Evolutionary conservation across 2,113 vertebrate species (phyloP), one percentile per base, ranked within the genome.

Genomic region (Microcebus jonahi): DNA sequence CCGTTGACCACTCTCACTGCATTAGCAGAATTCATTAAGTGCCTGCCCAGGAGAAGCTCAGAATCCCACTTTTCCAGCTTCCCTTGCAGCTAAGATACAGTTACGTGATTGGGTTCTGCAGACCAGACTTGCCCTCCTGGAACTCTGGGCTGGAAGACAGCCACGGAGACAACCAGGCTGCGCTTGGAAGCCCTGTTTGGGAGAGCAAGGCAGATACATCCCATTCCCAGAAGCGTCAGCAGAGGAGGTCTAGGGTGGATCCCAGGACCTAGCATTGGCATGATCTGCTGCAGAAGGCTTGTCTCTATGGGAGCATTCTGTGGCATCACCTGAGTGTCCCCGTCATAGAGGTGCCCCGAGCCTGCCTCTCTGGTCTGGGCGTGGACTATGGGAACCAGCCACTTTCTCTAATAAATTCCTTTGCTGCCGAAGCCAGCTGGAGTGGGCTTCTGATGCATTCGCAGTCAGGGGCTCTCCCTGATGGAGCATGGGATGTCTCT

Each of bases 341-440:
- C 17, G 15, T 42, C 0, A 0, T 17, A 17, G 36, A 31, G 15
- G 8, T 12, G 17, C 36, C 55, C 36, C 15, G 1, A 42, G 15
- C 80, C 14, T 83, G 59, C 36, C 27, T 31, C 10, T 63, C 80
- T 42, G 23, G 79, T 55, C 53, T 50, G 45, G 11, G 15, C 34
- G 31, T 50, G 20, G 75, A 48, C 42, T 75, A 0, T 48, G 73
- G 42, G 80, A 63, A 31, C 27, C 36, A 61, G 25, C 15, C 6
- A 45, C 36, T 31, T 63, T 39, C 27, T 20, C 39, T 42, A 31
- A 42, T 20, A 53, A 34, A 79, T 18, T 18, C 57, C 39, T 63
- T 61, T 61, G 20, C 80, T 42, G n/a, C 53, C 5, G 5, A 59
- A 39, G 7, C 14, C 3, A 59, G n/a, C n/a, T 39, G 17, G 25